phyloP scores from a whole-genome alignment of 2,888 invertebrate species.

The Erebia epiphron region DNA sequence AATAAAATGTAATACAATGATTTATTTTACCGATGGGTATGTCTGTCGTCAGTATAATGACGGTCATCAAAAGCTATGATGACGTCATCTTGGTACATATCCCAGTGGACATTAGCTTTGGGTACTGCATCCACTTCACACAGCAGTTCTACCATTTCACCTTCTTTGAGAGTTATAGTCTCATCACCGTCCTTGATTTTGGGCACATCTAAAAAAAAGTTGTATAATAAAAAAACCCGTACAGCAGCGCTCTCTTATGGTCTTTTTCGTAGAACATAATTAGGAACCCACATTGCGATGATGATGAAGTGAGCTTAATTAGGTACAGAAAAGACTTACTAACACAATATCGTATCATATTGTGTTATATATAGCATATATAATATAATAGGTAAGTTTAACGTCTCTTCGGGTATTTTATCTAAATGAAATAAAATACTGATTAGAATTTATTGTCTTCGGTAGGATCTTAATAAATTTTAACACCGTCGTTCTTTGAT shows the following conservation, averaged over 20 bases:
- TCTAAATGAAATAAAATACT: too few species aligned
- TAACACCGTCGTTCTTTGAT: too few species aligned
- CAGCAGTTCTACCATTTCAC: conserved; percentile 50
- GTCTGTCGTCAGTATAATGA: conserved; percentile 51
- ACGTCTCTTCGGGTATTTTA: too few species aligned
- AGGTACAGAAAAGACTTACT: too few species aligned
- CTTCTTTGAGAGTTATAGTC: conserved; percentile 50
- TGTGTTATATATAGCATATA: too few species aligned
- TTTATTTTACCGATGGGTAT: conserved; percentile 55
- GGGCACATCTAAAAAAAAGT: conserved; percentile 55
- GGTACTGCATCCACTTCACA: conserved; percentile 66
- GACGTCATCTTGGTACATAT: conserved; percentile 55
- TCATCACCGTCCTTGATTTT: conserved; percentile 51
- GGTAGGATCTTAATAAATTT: too few species aligned
- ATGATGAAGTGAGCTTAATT: too few species aligned
- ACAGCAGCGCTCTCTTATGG: background rate
- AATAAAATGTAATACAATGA: background rate
- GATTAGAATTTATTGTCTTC: too few species aligned
- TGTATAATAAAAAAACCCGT: background rate
- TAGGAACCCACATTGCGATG: too few species aligned
- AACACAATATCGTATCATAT: too few species aligned
- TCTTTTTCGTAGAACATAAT: background rate
- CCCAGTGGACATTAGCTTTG: conserved; percentile 60
- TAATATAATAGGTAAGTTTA: too few species aligned
- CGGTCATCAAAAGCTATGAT: conserved; percentile 51